Base-by-base conservation (phyloP, 2,888 invertebrate species). In the Cerastis leucographa region DNA sequence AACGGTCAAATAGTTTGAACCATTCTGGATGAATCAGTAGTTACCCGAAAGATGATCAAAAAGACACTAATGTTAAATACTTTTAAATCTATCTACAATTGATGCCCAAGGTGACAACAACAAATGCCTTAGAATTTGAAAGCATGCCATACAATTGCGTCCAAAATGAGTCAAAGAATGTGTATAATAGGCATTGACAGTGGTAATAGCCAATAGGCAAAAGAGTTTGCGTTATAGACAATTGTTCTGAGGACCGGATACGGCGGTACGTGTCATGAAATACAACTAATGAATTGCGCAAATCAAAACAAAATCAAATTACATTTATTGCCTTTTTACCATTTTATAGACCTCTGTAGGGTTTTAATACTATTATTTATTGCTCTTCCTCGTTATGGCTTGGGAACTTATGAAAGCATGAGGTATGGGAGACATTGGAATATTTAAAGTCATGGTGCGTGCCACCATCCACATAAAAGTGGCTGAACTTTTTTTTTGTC, bases 221-320 rank as follows among this genome's bases (percentile, higher is more conserved):
- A 80, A 69, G 66, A 82, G 72, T 75, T 84, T 59, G 83, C 65
- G 42, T 56, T 70, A 65, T 54, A 72, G 79, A 51, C 74, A 67
- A 83, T 76, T 71, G 74, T 77, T 46, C 67, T 42, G 49, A 70
- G 46, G 51, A 68, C 80, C 89, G 89, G 88, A 88, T 86, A 85
- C 46, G n/a, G 70, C 11, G 19, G 2, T 70, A 86, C 89, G 89
- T 88, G 88, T 75, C 61, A 40, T 44, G 86, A 65, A 85, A 73
- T 62, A 40, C 49, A 87, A 87, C 44, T 69, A 75, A 51, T 59
- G 62, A 80, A 82, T 81, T 81, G 77, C 80, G 88, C 85, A 81
- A 87, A 86, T 78, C 75, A 71, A 85, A 85, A 85, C 78, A 86
- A 87, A 88, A 84, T 78, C 77, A 73, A 81, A 69, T 85, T 83